phyloP scores from a whole-genome alignment of 2,888 invertebrate genomes.

The Hydriomena furcata region DNA sequence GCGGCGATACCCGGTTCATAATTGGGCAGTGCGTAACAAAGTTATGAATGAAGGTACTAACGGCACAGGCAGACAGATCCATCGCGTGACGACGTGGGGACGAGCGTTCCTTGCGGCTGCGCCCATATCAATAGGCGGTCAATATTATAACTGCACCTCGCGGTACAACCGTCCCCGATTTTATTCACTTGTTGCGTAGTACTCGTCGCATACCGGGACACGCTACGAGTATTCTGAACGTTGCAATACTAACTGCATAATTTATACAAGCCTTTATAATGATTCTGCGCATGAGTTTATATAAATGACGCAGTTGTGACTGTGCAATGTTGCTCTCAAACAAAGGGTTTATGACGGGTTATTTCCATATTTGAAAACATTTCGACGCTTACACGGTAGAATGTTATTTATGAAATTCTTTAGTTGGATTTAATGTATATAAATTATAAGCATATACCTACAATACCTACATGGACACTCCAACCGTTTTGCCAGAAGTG shows the following conservation, averaged over 20 bases:
- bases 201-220: conserved; percentile 59
- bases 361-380: conserved; percentile 18
- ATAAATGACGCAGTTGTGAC: conserved; percentile 50
- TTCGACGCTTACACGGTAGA: not conserved
- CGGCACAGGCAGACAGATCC: conserved; percentile 77
- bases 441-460: too few species aligned
- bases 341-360: conserved; percentile 28
- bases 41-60: conserved; percentile 54
- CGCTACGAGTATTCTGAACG: conserved; percentile 60
- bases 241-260: conserved; percentile 64
- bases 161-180: conserved; percentile 63
- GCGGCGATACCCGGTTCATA: conserved; percentile 31
- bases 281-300: conserved; percentile 56
- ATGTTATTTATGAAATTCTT: not conserved
- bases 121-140: conserved; percentile 75
- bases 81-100: conserved; percentile 77
- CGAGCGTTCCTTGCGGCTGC: conserved; percentile 77
- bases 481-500: conserved; percentile 23
- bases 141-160: conserved; percentile 64
- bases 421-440: not conserved
- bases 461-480: conserved; percentile 10
- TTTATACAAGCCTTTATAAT: conserved; percentile 54
- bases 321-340: conserved; percentile 37
- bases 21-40: conserved; percentile 20
- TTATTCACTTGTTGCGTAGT: conserved; percentile 75